Evolutionary conservation across 2,797 vertebrate species (phyloP), one percentile per base, ranked within the genome.

Genomic region (Onychomys arenicola): DNA sequence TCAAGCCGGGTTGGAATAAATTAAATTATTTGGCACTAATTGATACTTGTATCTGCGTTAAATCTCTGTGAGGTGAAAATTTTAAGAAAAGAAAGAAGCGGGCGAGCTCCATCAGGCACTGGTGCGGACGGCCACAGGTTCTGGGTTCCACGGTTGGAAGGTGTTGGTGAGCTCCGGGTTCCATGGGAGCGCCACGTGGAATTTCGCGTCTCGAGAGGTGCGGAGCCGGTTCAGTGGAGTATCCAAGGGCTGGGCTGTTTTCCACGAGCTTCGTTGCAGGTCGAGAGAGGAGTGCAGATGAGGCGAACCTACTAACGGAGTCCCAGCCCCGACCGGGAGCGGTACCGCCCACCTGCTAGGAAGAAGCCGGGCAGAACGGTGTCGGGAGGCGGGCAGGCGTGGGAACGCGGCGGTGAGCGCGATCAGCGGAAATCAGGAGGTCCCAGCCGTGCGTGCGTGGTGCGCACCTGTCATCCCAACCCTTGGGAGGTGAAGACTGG

Each of bases 31-130:
- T 29, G 84, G 2, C 73, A 5, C 13, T 12, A 17, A 23, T 2
- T 13, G 40, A 43, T 4, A 0, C 43, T 25, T 37, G 34, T 17
- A 17, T 55, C 63, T 40, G 40, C 12, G 17, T 69, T 25, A 61
- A 65, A 7, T 8, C 29, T 3, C 23, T 46, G 1, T 52, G 82
- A 19, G 23, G 65, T 81, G 69, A 32, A 9, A 27, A 5, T 32
- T 61, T 17, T 49, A 10, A 6, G 10, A 25, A 43, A 5, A 12
- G 21, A 49, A 7, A 14, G 78, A 75, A 59, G 23, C 1, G 12
- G 52, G n/a, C 3, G 88, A 27, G 61, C 10, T 1, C 32, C 69
- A 34, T 95, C 95, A 96, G 97, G 97, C 97, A 90, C 63, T 83
- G 8, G 25, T 2, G 65, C 19, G 89, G 97, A 86, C 59, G 63